Base-by-base conservation (phyloP, 1,140 invertebrate genomes). In the Dendrolimus kikuchii region DNA sequence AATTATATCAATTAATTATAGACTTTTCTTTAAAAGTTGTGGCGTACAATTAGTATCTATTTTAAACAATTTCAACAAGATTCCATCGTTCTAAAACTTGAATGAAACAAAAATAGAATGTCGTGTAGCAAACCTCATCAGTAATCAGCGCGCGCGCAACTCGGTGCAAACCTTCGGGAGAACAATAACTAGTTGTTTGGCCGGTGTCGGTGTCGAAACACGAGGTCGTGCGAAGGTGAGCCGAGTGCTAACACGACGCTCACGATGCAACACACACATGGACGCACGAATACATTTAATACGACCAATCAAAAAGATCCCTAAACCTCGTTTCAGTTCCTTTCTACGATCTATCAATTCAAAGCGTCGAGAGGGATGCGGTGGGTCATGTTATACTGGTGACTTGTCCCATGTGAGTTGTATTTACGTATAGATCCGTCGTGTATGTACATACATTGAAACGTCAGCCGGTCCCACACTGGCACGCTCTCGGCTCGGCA, bases 211-310 rank as follows among this genome's bases (percentile, higher is more conserved):
- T 75, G 77, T 77, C 73, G 81, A 83, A 77, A 81, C 77, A 58
- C 77, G 81, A 84, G 81, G 81, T 84, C 81, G 76, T 65, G 59
- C 70, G 79, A 84, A 84, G 79, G 81, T 84, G 79, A 84, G 62
- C 63, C 70, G 71, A 81, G 69, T 66, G 71, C 77, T 79, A 77
- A 74, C 74, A 71, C 71, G 69, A 59, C 60, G 53, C 67, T 66
- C 78, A 81, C 69, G 69, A 71, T 57, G 56, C 53, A 52, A 66
- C 65, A 55, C 68, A 68, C 59, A 68, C 71, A 66, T 53, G 53
- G 53, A 63, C 40, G 64, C 40, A 51, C 44, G 46, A 52, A 57
- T 61, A 67, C 55, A 60, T 53, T 60, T 53, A 38, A 53, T 50
- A 53, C 49, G 49, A 62, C 53, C 59, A 64, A 37, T 49, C 5